Conservation (phyloP, 1,140 invertebrate genomes). For the Phymastichus coffea region DNA sequence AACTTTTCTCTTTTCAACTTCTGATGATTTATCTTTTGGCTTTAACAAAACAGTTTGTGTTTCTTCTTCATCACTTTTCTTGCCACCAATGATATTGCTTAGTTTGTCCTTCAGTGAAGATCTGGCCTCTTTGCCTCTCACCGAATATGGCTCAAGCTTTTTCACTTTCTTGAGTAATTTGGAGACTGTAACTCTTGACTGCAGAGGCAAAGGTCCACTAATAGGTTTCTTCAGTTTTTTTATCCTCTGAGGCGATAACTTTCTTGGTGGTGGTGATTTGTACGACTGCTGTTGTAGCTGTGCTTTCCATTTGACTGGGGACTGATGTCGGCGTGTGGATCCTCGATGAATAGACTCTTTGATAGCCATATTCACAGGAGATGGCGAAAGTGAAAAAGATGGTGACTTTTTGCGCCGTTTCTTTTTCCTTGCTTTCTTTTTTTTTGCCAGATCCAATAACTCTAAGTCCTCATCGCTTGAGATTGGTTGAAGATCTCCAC, state of each 20-base stretch:
- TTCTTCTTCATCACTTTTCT: slow-evolving; percentile 28
- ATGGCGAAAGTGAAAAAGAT: slow-evolving; percentile 2
- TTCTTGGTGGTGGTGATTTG: background rate
- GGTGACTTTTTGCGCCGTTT: slow-evolving; percentile 21
- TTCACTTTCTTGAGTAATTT: slow-evolving; percentile 47
- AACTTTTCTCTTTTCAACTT: background rate
- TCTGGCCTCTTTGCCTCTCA: slow-evolving; percentile 34
- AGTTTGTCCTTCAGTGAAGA: slow-evolving; percentile 51
- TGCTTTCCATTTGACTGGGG: slow-evolving; percentile 1
- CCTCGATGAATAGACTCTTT: slow-evolving; percentile 10
- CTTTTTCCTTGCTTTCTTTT: slow-evolving; percentile 41
- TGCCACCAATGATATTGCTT: slow-evolving; percentile 44
- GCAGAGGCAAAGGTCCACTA: too few relatives aligned
- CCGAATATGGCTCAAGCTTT: slow-evolving; percentile 37
- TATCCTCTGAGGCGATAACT: background rate
- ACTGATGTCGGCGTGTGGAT: background rate
- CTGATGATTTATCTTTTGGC: background rate
- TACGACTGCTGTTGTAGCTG: background rate
- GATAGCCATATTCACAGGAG: background rate
- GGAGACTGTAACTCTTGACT: slow-evolving; percentile 25
- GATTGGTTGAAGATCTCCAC: slow-evolving; percentile 37
- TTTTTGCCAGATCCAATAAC: slow-evolving; percentile 42
- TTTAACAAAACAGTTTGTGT: background rate
- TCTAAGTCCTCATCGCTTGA: slow-evolving; percentile 55
- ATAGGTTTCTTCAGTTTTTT: too few relatives aligned